These are phyloP conservation scores for Hedya salicella DNA, from an alignment of 2,888 invertebrate species.

Conservation along the genomic window DNA sequence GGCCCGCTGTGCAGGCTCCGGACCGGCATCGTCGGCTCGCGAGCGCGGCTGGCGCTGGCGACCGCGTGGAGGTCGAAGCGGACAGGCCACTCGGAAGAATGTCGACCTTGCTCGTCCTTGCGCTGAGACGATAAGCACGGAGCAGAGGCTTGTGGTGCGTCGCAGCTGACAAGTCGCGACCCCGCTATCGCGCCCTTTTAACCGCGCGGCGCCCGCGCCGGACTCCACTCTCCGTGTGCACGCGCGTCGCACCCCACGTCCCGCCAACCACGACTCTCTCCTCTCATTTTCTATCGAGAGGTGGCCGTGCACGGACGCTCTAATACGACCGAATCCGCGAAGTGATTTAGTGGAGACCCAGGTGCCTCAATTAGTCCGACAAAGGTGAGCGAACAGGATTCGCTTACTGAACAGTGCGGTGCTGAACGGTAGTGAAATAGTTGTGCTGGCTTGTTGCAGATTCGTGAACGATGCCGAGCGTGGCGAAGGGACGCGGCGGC, in stretches of 20 bases:
- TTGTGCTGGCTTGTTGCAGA: constrained; percentile 59
- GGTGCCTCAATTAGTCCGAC: constrained; percentile 8
- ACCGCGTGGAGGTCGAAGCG: constrained; percentile 43
- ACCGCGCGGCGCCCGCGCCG: constrained; percentile 55
- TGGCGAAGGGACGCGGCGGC: constrained; percentile 62
- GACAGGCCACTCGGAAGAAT: constrained; percentile 53
- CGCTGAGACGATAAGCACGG: constrained; percentile 59
- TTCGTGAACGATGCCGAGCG: constrained; percentile 68
- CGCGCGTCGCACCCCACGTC: constrained; percentile 63
- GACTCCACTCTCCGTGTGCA: constrained; percentile 43
- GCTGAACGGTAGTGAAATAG: constrained; percentile 45
- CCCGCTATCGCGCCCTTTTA: constrained; percentile 73
- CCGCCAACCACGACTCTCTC: constrained; percentile 52
- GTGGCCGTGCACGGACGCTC: constrained; percentile 28
- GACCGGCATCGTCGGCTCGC: constrained; percentile 16
- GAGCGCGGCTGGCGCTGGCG: constrained; percentile 37
- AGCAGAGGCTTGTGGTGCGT: constrained; percentile 66
- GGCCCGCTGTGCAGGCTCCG: constrained; percentile 2
- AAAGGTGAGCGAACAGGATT: constrained; percentile 25
- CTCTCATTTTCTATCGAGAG: constrained; percentile 43
- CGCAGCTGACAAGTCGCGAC: constrained; percentile 66
- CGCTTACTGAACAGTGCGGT: constrained; percentile 34
- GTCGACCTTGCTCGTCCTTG: constrained; percentile 79
- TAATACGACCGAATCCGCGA: constrained; percentile 13
- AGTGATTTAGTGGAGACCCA: constrained; percentile 26